Evolutionary conservation across 2,113 vertebrate species (phyloP).

Genomic region (Pipra filicauda): DNA sequence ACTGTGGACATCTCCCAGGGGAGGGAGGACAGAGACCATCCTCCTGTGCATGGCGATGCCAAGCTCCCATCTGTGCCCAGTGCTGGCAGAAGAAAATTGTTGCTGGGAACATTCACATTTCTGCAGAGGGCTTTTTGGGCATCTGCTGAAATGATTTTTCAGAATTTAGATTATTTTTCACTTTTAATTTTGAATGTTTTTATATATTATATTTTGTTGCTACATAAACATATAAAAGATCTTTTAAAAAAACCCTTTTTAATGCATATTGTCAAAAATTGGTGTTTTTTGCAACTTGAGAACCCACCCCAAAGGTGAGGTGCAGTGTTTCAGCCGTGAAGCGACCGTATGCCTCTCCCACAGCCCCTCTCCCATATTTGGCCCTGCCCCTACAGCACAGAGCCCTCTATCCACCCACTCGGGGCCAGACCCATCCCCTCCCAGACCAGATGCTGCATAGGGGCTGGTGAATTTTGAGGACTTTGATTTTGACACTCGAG

Average conservation of each 20-base stretch:
- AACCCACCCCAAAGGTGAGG: background rate
- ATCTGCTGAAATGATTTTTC: background rate
- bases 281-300: background rate
- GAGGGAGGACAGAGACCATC: accelerated
- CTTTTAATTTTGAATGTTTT: background rate
- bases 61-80: background rate
- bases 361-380: background rate
- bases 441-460: background rate
- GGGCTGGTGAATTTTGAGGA: background rate
- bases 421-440: background rate
- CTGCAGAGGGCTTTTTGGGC: background rate
- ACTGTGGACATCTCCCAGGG: background rate
- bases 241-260: background rate
- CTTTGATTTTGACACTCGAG: background rate
- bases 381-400: background rate
- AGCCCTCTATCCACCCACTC: background rate
- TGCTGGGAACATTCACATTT: background rate
- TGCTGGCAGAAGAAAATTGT: background rate
- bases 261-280: accelerated
- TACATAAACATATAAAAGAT: accelerated
- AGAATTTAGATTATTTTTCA: background rate
- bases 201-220: background rate
- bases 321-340: accelerated
- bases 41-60: accelerated
- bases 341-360: accelerated